A percentile compares a stretch with the other conserved stretches of the same genome.
phyloP scores from a whole-genome alignment of 2,888 invertebrate species.

The Argynnis bischoffii region DNA sequence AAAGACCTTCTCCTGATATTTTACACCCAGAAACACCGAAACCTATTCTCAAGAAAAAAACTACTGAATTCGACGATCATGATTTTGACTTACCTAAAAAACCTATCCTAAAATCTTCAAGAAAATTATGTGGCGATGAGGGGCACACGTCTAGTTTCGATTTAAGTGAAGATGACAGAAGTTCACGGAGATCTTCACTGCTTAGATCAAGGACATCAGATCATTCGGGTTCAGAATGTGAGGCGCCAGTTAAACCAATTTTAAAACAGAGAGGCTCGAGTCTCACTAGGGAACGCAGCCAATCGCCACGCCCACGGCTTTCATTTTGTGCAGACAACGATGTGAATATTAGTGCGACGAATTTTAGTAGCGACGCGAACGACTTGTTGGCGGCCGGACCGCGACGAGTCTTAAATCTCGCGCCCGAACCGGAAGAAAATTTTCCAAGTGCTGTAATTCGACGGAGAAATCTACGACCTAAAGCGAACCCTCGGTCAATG shows the following conservation, averaged over 20 bases:
- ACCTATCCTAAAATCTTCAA: conserved; percentile 89
- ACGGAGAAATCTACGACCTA: conserved; percentile 72
- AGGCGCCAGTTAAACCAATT: conserved; percentile 84
- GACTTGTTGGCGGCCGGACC: conserved; percentile 77
- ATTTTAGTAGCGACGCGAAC: conserved; percentile 73
- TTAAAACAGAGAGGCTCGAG: conserved; percentile 84
- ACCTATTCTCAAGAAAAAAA: conserved; percentile 94
- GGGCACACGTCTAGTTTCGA: conserved; percentile 80
- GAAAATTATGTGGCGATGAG: conserved; percentile 85
- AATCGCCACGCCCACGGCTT: conserved; percentile 84
- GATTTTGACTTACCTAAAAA: conserved; percentile 87
- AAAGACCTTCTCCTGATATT: conserved; percentile 81
- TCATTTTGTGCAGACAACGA: conserved; percentile 83
- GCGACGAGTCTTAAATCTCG: conserved; percentile 69
- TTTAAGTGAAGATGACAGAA: conserved; percentile 79
- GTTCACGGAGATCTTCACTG: conserved; percentile 81
- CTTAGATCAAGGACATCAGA: conserved; percentile 80
- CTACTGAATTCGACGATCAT: conserved; percentile 88
- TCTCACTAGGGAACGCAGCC: conserved; percentile 82
- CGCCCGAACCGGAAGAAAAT: conserved; percentile 64
- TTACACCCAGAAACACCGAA: conserved; percentile 79
- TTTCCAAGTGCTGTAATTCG: conserved; percentile 75
- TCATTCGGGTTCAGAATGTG: conserved; percentile 81
- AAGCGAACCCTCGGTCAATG: conserved; percentile 71
- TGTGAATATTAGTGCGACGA: conserved; percentile 72